Percentiles rank a stretch among this genome's conserved stretches.
phyloP scores from a whole-genome alignment of 2,113 vertebrate species.

The Elaphurus davidianus region DNA sequence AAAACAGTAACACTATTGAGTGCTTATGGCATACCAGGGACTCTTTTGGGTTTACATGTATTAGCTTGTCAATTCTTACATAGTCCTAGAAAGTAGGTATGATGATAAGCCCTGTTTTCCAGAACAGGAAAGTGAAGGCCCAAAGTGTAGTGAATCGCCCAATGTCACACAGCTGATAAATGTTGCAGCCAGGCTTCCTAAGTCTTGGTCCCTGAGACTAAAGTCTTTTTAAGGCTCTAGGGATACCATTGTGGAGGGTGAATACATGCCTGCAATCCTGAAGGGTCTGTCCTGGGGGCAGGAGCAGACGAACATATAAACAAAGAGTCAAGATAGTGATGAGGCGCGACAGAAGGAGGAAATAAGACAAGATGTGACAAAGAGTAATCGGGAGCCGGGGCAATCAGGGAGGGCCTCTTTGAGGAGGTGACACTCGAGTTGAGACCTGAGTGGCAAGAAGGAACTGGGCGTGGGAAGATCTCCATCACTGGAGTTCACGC shows the following conservation, averaged over 20 bases:
- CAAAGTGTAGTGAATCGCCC: too few species aligned
- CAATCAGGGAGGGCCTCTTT: background rate
- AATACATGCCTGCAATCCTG: background rate
- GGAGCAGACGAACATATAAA: rapidly evolving
- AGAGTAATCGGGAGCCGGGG: background rate
- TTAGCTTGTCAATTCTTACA: background rate
- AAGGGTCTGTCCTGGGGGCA: background rate
- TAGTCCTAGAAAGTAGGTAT: background rate
- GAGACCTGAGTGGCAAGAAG: background rate
- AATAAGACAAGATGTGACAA: background rate
- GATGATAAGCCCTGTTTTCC: background rate
- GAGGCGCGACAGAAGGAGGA: background rate
- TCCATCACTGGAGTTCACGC: background rate
- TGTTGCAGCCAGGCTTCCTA: background rate
- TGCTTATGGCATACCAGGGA: rapidly evolving
- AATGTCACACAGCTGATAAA: background rate
- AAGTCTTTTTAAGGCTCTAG: background rate
- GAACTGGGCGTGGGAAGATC: background rate
- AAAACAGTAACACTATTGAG: background rate
- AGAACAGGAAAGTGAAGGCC: background rate
- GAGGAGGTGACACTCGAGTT: background rate
- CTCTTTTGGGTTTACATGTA: too few species aligned
- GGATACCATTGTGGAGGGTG: background rate
- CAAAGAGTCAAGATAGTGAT: background rate
- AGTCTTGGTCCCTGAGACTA: background rate